phyloP scores from a whole-genome alignment of 2,113 vertebrate genomes.

The Daubentonia madagascariensis region DNA sequence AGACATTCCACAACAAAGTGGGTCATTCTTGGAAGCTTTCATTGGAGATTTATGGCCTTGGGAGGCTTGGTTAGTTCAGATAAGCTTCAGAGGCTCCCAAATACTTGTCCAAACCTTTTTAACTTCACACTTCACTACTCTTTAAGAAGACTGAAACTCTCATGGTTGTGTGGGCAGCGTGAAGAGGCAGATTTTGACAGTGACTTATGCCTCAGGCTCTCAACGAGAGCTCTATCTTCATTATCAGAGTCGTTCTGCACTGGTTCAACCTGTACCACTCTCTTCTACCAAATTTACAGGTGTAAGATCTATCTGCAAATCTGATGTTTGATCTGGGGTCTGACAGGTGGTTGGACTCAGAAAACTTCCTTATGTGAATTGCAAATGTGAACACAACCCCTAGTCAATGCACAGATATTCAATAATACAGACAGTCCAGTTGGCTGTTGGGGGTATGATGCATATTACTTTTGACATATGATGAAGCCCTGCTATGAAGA shows the following conservation, averaged over 20 bases:
- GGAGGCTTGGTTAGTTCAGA: conserved; percentile 28
- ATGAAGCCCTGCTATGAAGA: not conserved
- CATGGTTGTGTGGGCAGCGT: not conserved
- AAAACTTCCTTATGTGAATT: not conserved
- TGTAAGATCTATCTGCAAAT: not conserved
- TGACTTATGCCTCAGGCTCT: not conserved
- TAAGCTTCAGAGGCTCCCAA: conserved; percentile 41
- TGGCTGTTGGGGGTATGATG: not conserved
- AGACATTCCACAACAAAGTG: not conserved
- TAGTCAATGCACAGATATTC: not conserved
- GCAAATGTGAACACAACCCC: not conserved
- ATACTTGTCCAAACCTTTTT: conserved; percentile 41
- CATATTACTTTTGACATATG: not conserved
- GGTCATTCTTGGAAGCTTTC: not conserved
- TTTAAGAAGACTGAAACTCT: conserved; percentile 1
- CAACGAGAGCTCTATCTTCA: not conserved
- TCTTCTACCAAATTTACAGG: not conserved
- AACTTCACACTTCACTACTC: conserved; percentile 30
- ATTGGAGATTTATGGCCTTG: conserved; percentile 23
- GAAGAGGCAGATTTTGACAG: not conserved
- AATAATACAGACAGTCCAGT: not conserved
- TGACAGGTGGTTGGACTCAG: not conserved
- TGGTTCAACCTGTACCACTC: not conserved
- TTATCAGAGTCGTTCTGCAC: not conserved
- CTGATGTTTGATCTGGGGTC: not conserved